Evolutionary conservation across 2,797 vertebrate species (phyloP).

Genomic region (Sebastes flavidus): DNA sequence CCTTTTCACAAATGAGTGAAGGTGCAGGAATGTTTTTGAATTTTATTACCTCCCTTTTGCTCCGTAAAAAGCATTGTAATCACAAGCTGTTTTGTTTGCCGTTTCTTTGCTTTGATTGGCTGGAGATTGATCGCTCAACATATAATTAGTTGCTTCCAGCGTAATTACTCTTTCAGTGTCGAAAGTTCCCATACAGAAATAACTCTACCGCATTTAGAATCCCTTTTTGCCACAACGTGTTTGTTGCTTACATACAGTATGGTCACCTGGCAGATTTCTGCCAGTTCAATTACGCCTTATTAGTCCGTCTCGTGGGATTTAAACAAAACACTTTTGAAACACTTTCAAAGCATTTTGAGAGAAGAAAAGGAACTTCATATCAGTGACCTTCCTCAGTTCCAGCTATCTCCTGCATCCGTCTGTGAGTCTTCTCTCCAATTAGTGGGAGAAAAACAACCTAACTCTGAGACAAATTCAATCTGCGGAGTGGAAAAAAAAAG

Average conservation of each 20-base stretch:
- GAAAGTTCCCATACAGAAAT: constrained; percentile 69
- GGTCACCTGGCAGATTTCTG: constrained; percentile 69
- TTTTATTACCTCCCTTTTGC: constrained; percentile 24
- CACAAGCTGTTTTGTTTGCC: constrained; percentile 21
- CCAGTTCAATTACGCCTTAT: constrained; percentile 22
- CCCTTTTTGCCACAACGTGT: constrained; percentile 44
- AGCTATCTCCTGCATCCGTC: constrained; percentile 56
- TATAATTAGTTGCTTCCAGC: constrained; percentile 66
- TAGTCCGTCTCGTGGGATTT: constrained; percentile 46
- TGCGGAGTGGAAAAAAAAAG: constrained; percentile 25
- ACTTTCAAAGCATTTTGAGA: constrained; percentile 61
- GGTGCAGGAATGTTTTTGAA: constrained; percentile 12
- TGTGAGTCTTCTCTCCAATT: constrained; percentile 76
- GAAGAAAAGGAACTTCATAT: constrained; percentile 46
- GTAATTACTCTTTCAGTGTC: constrained; percentile 51
- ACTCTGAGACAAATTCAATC: constrained; percentile 66
- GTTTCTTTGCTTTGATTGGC: constrained; percentile 52
- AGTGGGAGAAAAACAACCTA: constrained; percentile 76
- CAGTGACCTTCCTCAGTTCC: constrained; percentile 63
- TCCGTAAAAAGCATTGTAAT: constrained; percentile 4
- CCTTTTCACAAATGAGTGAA: constrained; percentile 39
- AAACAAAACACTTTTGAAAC: constrained; percentile 58
- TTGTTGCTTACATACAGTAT: constrained; percentile 21
- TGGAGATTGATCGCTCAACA: constrained; percentile 57
- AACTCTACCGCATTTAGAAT: constrained; percentile 63